Conservation (phyloP, 2,113 vertebrate species). For the Tenebrosternarchus preto region DNA sequence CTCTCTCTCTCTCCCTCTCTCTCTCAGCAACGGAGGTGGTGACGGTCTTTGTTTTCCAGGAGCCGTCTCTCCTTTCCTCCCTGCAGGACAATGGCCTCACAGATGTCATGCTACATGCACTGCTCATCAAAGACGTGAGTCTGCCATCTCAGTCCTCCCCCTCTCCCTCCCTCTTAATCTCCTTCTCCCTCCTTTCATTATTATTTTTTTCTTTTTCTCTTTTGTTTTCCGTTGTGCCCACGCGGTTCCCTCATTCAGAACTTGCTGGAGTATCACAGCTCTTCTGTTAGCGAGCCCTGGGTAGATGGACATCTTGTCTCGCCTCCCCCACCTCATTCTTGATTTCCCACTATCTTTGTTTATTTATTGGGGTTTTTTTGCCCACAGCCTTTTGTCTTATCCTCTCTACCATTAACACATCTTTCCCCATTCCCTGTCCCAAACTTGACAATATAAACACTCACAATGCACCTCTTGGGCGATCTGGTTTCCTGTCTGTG, state of each 20-base stretch:
- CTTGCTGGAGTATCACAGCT: conserved; percentile 17
- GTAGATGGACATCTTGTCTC: conserved; percentile 32
- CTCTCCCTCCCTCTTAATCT: neutral
- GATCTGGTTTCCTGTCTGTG: conserved; percentile 38
- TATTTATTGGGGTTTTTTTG: conserved; percentile 19
- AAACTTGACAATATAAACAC: conserved; percentile 23
- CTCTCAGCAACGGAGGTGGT: conserved; percentile 90
- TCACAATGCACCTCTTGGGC: conserved; percentile 33
- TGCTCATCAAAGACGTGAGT: conserved; percentile 96
- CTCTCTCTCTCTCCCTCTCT: neutral
- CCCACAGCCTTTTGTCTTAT: neutral
- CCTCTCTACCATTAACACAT: conserved; percentile 7
- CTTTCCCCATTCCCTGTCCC: conserved; percentile 21
- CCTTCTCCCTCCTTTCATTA: neutral
- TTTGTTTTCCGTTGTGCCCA: conserved; percentile 19
- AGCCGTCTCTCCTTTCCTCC: conserved; percentile 91
- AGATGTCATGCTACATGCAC: conserved; percentile 93
- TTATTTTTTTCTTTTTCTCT: neutral
- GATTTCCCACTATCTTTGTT: neutral
- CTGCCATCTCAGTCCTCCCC: neutral
- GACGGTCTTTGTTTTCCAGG: conserved; percentile 97
- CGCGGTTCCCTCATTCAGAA: neutral
- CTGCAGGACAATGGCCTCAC: conserved; percentile 94
- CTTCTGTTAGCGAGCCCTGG: conserved; percentile 19
- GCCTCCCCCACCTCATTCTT: neutral